These are phyloP conservation scores for Rhinogobio ventralis DNA, from an alignment of 2,797 vertebrate genomes.

Conservation along the genomic window DNA sequence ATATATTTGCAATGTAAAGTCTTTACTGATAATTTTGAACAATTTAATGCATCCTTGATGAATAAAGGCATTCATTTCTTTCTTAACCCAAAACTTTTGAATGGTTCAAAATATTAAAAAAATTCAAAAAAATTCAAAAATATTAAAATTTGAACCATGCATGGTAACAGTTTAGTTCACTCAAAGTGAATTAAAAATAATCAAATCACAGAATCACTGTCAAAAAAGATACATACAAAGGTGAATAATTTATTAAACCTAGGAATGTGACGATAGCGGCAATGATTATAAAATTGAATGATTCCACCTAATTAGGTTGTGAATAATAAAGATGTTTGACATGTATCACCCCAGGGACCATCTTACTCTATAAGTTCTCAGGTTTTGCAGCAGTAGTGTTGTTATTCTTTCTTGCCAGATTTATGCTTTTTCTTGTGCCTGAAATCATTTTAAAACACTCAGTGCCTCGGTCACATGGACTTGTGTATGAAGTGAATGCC, in stretches of 20 bases:
- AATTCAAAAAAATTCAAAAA: too few species aligned
- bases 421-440: not conserved
- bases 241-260: not conserved
- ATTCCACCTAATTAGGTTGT: not conserved
- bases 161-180: not conserved
- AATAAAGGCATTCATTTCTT: not conserved
- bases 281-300: not conserved
- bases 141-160: not conserved
- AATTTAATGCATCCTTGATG: not conserved
- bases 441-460: not conserved
- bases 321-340: slow-evolving; percentile 23
- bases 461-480: not conserved
- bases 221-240: not conserved
- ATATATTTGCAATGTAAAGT: not conserved
- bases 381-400: not conserved
- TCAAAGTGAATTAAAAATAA: not conserved
- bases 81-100: not conserved
- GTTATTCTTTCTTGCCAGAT: slow-evolving; percentile 2
- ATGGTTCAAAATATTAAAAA: too few species aligned
- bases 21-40: not conserved
- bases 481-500: not conserved
- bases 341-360: not conserved
- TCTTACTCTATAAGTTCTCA: not conserved
- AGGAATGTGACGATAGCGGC: not conserved
- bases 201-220: not conserved